Conservation (phyloP, 1,140 invertebrate genomes). For the Dreissena polymorpha region DNA sequence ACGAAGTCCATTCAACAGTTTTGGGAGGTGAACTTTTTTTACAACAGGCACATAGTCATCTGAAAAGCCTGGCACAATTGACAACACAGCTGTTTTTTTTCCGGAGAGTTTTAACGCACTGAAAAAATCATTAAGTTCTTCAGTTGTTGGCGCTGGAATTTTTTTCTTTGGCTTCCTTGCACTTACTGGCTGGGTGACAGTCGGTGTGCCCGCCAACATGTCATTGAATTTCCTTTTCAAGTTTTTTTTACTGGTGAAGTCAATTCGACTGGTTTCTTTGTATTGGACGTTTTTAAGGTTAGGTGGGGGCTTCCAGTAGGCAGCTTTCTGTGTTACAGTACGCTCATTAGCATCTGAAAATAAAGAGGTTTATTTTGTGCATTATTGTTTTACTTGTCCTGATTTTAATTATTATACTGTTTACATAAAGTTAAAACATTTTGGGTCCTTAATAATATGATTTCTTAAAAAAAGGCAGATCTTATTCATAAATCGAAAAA, state of each 20-base stretch:
- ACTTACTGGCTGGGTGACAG: neutral
- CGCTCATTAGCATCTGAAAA: too few species aligned
- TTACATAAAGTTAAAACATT: too few species aligned
- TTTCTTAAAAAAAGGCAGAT: too few species aligned
- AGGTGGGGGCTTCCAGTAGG: constrained; percentile 57
- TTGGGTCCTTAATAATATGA: too few species aligned
- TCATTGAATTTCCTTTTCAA: constrained; percentile 14
- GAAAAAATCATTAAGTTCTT: neutral
- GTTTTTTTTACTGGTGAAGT: constrained; percentile 42
- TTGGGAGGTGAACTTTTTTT: neutral
- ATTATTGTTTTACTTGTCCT: too few species aligned
- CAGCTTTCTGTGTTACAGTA: constrained; percentile 58
- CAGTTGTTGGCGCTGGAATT: neutral
- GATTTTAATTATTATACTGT: too few species aligned
- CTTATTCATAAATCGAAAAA: too few species aligned
- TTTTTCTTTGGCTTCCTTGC: neutral
- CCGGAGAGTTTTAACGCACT: neutral
- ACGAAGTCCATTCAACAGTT: neutral
- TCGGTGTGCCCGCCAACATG: neutral
- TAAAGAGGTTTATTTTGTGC: too few species aligned
- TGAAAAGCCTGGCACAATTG: constrained; percentile 9
- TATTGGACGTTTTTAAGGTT: constrained; percentile 39
- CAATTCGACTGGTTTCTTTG: constrained; percentile 36
- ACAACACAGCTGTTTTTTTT: constrained; percentile 13
- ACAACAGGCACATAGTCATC: neutral